phyloP scores from a whole-genome alignment of 2,113 vertebrate species.

The Oriolus oriolus region DNA sequence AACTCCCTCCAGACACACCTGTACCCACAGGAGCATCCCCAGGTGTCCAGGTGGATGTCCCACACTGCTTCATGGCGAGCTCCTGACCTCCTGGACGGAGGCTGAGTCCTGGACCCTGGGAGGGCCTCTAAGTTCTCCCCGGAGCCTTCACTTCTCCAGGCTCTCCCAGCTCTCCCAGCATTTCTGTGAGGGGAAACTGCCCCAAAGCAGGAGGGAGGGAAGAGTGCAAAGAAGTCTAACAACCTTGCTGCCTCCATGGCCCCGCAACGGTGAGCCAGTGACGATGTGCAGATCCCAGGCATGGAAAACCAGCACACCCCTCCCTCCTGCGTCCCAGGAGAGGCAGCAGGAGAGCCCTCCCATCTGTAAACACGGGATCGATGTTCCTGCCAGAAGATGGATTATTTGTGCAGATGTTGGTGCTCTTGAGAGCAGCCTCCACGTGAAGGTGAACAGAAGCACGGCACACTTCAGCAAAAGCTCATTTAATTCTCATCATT shows the following conservation, averaged over 20 bases:
- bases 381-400: conserved; percentile 47
- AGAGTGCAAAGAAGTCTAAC: too few species aligned
- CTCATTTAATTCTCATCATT: conserved; percentile 71
- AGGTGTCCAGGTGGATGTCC: rapidly evolving
- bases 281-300: not conserved
- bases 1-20: not conserved
- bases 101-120: not conserved
- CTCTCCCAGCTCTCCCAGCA: not conserved
- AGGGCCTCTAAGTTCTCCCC: not conserved
- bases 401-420: conserved; percentile 67
- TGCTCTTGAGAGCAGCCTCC: conserved; percentile 54
- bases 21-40: not conserved
- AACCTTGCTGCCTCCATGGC: not conserved
- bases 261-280: rapidly evolving
- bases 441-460: conserved; percentile 47
- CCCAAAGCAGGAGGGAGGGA: not conserved
- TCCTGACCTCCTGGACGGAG: not conserved
- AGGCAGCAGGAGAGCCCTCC: not conserved
- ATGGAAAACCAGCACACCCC: not conserved
- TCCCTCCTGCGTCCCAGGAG: not conserved
- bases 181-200: not conserved
- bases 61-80: not conserved
- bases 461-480: conserved; percentile 36
- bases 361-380: not conserved
- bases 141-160: not conserved